Percentiles rank a stretch among this genome's conserved stretches.
Conservation (phyloP, 1,140 invertebrate species). For the Acromyrmex charruanus region DNA sequence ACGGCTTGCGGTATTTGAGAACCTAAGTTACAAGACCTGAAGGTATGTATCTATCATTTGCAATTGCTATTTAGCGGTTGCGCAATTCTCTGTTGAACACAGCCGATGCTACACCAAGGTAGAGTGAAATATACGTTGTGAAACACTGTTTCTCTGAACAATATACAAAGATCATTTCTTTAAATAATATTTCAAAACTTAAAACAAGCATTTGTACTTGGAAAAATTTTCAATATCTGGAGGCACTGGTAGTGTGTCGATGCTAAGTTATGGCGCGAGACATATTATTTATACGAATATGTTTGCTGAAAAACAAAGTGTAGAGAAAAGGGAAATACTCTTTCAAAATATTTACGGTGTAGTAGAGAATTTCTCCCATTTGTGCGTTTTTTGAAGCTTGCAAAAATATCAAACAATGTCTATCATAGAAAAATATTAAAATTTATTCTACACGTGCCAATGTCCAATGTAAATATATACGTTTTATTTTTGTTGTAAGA, state of each 20-base stretch:
- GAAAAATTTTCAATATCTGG: not conserved
- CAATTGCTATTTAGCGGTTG: not conserved
- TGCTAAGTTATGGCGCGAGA: too few species aligned
- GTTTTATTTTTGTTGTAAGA: not conserved
- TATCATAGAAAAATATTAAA: not conserved
- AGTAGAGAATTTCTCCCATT: not conserved
- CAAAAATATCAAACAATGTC: constrained; percentile 23
- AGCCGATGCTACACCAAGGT: not conserved
- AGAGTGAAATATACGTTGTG: not conserved
- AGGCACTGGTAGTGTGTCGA: too few species aligned
- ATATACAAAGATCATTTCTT: not conserved
- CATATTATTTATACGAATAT: not conserved
- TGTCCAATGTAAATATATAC: not conserved
- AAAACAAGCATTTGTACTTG: not conserved
- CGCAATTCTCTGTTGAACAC: not conserved
- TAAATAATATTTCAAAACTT: not conserved
- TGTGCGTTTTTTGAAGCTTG: not conserved
- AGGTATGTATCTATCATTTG: not conserved
- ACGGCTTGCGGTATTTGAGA: not conserved
- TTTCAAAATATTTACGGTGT: constrained; percentile 29
- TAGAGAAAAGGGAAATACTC: not conserved
- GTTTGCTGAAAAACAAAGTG: not conserved
- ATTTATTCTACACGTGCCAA: not conserved
- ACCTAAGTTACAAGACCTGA: not conserved
- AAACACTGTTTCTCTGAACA: not conserved